Evolutionary conservation across 2,888 invertebrate genomes (phyloP).

Genomic region (Torymus tubicola): DNA sequence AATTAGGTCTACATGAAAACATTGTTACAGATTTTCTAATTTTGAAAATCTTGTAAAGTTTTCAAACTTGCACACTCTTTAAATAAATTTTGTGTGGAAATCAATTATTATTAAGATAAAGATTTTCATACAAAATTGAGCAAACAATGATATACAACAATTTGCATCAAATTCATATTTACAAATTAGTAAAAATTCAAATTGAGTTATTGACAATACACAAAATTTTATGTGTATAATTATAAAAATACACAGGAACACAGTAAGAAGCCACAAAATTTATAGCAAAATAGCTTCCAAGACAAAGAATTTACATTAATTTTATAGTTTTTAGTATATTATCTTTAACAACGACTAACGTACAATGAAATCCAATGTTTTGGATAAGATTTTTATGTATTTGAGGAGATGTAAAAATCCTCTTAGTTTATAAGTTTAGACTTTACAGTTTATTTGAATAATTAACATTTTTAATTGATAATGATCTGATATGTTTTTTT

Average conservation of each 20-base stretch:
- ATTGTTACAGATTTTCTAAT: background rate
- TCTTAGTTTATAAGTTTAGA: constrained; percentile 21
- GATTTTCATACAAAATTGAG: constrained; percentile 14
- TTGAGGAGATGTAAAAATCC: background rate
- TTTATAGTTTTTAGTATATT: constrained; percentile 5
- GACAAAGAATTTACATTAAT: constrained; percentile 36
- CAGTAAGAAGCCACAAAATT: constrained; percentile 15
- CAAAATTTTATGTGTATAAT: constrained; percentile 6
- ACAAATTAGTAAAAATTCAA: background rate
- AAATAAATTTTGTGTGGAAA: constrained; percentile 11
- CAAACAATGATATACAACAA: background rate
- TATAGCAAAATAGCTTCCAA: constrained; percentile 36
- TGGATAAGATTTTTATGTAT: constrained; percentile 26
- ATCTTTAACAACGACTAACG: constrained; percentile 36
- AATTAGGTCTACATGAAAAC: constrained; percentile 48
- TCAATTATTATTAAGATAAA: background rate
- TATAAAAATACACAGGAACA: background rate
- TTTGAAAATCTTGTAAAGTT: constrained; percentile 1
- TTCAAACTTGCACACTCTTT: background rate
- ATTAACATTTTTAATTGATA: background rate
- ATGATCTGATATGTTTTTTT: background rate
- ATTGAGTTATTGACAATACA: background rate
- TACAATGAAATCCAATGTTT: constrained; percentile 42
- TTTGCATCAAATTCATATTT: constrained; percentile 16
- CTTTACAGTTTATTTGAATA: constrained; percentile 20